Base-by-base conservation (phyloP, 2,888 invertebrate species). In the Andrena marginata region DNA sequence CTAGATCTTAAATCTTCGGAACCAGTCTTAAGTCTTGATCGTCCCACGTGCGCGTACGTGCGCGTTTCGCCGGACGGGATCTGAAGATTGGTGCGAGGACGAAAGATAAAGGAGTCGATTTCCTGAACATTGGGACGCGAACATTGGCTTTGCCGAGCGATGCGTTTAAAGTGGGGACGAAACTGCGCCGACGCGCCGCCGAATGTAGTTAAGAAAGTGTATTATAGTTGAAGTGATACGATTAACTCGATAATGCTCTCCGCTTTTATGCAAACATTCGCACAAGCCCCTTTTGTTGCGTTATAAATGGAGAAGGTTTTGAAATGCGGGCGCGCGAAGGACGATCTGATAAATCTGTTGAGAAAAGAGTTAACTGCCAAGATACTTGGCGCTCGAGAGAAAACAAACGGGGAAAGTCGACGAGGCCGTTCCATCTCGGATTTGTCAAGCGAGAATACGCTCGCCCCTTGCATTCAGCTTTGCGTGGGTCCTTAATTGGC, bases 401-500 rank as follows among this genome's bases (percentile, higher is more conserved):
- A 35, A 70, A 68, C 16, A 68, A 71, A 62, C 23, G 62, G 74
- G 59, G 80, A 63, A 69, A 78, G 80, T 67, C 59, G 29, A 65
- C 67, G 77, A 33, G 74, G 69, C 48, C 79, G 76, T 79, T 81
- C 64, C 75, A 80, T 79, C 70, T 67, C 69, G 77, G 76, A 85
- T 85, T 85, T 87, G 78, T 87, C 83, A 72, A 49, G 83, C 51
- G 65, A 48, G 48, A 74, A 85, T 85, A 82, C 80, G 63, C 64
- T 56, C 63, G 76, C 59, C 60, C 75, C 77, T 80, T 51, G 75
- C 67, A 70, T 83, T 77, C 65, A 62, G 78, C 74, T 71, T 74
- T 65, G 78, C 68, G 73, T 68, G 59, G 72, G 64, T 70, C 84
- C 85, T 89, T 90, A 90, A 89, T 88, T 90, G 89, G 82, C 76